Conservation (phyloP, 1,140 invertebrate genomes). For the Mya arenaria region DNA sequence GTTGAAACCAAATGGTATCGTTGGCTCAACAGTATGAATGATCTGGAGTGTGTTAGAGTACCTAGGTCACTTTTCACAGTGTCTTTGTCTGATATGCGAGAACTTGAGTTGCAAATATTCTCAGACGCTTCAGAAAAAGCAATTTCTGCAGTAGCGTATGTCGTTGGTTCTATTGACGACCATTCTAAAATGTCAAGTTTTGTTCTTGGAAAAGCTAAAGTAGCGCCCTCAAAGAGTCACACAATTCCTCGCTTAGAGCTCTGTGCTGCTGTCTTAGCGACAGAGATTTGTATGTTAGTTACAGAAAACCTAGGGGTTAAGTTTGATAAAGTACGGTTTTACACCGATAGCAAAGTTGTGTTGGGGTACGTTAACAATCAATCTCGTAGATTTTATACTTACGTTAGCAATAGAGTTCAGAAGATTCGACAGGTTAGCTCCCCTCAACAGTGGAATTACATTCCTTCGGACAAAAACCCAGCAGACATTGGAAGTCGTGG, state of each 20-base stretch:
- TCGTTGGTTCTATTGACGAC: constrained; percentile 40
- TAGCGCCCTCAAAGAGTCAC: constrained; percentile 35
- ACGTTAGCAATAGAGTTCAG: constrained; percentile 36
- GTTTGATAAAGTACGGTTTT: constrained; percentile 36
- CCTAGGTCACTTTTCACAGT: not conserved
- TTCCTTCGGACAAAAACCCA: constrained; percentile 46
- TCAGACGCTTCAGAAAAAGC: constrained; percentile 71
- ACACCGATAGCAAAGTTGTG: constrained; percentile 52
- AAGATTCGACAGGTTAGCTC: not conserved
- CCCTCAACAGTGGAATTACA: constrained; percentile 39
- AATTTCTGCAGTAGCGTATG: constrained; percentile 68
- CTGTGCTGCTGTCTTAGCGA: constrained; percentile 37
- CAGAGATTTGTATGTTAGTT: constrained; percentile 32
- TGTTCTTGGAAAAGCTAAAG: constrained; percentile 39
- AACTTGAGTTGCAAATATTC: constrained; percentile 67
- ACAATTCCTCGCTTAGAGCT: constrained; percentile 32
- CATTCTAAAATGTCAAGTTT: constrained; percentile 30
- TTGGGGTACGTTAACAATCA: constrained; percentile 45
- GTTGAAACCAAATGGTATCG: constrained; percentile 4
- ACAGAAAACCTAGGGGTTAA: constrained; percentile 24
- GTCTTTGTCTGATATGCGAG: constrained; percentile 76
- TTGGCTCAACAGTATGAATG: not conserved
- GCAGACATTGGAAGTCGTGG: constrained; percentile 36
- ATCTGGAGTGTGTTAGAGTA: not conserved
- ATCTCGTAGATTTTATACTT: constrained; percentile 30